Conservation (phyloP, 2,113 vertebrate genomes). For the Pseudonaja textilis region DNA sequence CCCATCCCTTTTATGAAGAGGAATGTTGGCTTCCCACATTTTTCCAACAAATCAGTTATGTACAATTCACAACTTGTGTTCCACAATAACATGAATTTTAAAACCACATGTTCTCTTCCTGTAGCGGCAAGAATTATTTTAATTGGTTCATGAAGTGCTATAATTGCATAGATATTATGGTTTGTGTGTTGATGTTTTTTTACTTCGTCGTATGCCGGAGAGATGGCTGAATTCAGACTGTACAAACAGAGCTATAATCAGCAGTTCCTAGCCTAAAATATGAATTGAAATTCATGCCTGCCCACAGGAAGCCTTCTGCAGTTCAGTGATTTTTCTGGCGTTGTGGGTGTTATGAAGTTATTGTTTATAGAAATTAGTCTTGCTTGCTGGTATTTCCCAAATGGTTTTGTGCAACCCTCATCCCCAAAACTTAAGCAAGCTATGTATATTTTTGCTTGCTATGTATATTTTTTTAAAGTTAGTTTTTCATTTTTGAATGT, state of each 20-base stretch:
- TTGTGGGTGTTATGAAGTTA: background rate
- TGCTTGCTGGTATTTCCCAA: background rate
- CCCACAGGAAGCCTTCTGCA: background rate
- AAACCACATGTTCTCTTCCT: background rate
- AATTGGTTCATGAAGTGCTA: background rate
- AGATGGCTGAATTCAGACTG: background rate
- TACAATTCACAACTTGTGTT: background rate
- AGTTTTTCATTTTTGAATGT: too few species aligned
- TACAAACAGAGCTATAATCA: background rate
- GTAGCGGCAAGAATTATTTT: background rate
- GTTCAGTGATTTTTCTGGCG: background rate
- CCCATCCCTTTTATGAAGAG: background rate
- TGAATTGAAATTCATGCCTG: background rate
- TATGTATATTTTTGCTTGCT: background rate
- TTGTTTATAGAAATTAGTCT: background rate
- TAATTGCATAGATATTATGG: background rate
- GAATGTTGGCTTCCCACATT: background rate
- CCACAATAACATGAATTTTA: background rate
- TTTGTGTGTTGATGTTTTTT: too few species aligned
- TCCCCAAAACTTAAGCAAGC: background rate
- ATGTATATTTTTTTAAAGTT: too few species aligned
- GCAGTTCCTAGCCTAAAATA: background rate
- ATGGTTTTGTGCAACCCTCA: background rate
- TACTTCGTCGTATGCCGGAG: background rate
- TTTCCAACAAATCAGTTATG: background rate